phyloP scores from a whole-genome alignment of 1,140 invertebrate genomes.

The Drosophila kepulauana region DNA sequence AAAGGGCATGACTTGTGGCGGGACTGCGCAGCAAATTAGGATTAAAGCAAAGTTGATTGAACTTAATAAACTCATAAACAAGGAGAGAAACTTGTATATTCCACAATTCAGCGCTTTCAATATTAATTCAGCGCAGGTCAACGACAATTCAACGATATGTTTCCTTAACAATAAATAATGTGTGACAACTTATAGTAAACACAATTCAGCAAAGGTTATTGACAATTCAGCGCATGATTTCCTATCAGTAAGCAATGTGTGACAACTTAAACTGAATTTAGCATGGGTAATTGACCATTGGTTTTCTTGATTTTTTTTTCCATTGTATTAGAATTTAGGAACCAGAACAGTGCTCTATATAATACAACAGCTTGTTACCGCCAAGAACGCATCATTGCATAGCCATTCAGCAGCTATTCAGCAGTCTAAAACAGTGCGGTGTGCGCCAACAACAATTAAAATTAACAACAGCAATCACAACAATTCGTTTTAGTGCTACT shows the following conservation, averaged over 20 bases:
- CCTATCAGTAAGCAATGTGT: not conserved
- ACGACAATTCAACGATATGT: not conserved
- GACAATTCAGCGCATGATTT: conserved; percentile 14
- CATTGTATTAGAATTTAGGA: conserved; percentile 13
- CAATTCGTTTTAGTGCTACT: conserved; percentile 31
- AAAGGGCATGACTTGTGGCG: conserved; percentile 91
- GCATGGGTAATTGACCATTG: too few relatives aligned
- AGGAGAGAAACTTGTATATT: too few relatives aligned
- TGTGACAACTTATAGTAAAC: too few relatives aligned
- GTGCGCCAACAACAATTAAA: conserved; percentile 55
- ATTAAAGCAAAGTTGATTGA: not conserved
- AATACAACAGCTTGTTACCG: conserved; percentile 26
- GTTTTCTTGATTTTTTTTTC: too few relatives aligned
- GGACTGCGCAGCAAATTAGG: conserved; percentile 55
- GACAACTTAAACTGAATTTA: too few relatives aligned
- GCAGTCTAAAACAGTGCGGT: conserved; percentile 20
- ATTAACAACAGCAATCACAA: conserved; percentile 47
- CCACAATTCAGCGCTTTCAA: not conserved
- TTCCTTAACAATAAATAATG: not conserved
- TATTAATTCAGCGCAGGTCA: not conserved
- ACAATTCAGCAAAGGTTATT: not conserved
- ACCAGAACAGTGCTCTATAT: conserved; percentile 11
- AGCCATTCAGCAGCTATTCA: conserved; percentile 33
- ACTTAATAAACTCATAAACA: not conserved
- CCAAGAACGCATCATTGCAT: not conserved